A percentile compares a stretch with the other conserved stretches of the same genome.
Evolutionary conservation across 1,140 invertebrate genomes (phyloP).

Genomic region (Coelopa frigida): DNA sequence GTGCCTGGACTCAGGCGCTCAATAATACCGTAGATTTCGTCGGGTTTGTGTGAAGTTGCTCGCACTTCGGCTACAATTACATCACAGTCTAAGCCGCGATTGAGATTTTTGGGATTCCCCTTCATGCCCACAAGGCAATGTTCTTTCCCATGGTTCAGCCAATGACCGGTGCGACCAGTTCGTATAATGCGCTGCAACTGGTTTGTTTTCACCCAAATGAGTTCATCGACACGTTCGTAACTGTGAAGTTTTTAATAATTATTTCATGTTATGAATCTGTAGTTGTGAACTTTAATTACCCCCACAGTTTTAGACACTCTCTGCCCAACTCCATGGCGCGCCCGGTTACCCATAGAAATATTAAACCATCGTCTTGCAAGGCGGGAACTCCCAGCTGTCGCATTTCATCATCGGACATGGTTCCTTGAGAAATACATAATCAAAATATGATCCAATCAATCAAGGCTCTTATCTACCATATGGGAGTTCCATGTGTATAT

Average conservation of each 20-base stretch:
- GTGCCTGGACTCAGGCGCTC: conserved; percentile 84
- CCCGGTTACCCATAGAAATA: conserved; percentile 97
- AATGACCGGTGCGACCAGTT: conserved; percentile 93
- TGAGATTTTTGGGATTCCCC: conserved; percentile 84
- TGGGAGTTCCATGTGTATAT: conserved; percentile 89
- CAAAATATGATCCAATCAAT: background rate
- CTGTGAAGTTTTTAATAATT: conserved; percentile 5
- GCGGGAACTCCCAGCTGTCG: conserved; percentile 81
- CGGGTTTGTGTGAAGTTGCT: conserved; percentile 95
- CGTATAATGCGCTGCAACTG: conserved; percentile 94
- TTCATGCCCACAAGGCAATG: conserved; percentile 97
- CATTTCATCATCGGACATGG: conserved; percentile 99
- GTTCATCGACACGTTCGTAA: conserved; percentile 92
- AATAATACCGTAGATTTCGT: conserved; percentile 95
- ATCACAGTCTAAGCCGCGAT: conserved; percentile 92
- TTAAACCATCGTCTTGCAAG: conserved; percentile 90
- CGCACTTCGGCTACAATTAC: conserved; percentile 97
- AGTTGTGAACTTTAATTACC: conserved; percentile 36
- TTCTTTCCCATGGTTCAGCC: conserved; percentile 98
- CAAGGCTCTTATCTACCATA: conserved; percentile 74
- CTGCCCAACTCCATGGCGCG: conserved; percentile 95
- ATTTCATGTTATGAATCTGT: no score
- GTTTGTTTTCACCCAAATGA: conserved; percentile 99
- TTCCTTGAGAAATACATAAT: conserved; percentile 42
- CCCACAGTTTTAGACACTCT: conserved; percentile 88